These are phyloP conservation scores for Desmodus rotundus DNA, from an alignment of 2,113 vertebrate species.

Conservation along the genomic window DNA sequence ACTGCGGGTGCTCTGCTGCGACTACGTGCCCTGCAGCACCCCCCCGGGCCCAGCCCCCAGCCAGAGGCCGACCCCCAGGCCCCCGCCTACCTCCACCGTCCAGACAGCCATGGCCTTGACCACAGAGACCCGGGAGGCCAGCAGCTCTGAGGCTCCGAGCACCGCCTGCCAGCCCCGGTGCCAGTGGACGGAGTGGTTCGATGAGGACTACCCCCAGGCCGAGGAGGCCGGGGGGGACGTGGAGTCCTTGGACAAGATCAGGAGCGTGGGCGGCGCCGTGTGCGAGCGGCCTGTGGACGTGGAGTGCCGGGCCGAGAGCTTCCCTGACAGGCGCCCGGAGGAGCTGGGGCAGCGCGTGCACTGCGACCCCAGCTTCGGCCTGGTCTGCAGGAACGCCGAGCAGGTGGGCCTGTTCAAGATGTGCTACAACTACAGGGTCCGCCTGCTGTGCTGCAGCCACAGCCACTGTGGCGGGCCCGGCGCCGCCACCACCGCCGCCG, in stretches of 20 bases:
- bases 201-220: constrained; percentile 72
- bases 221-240: constrained; percentile 70
- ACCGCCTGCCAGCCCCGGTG: constrained; percentile 66
- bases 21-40: constrained; percentile 61
- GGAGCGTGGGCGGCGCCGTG: constrained; percentile 26
- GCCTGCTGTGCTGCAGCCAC: constrained; percentile 75
- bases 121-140: rapidly evolving
- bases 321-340: constrained; percentile 38
- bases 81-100: rapidly evolving
- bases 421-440: constrained; percentile 79
- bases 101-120: rapidly evolving
- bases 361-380: constrained; percentile 67
- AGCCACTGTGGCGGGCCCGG: constrained; percentile 10
- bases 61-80: rapidly evolving
- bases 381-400: constrained; percentile 77
- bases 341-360: constrained; percentile 71
- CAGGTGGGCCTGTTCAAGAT: constrained; percentile 65
- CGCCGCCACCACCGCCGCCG: rapidly evolving
- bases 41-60: rapidly evolving
- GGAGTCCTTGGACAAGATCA: constrained; percentile 75
- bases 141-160: rapidly evolving
- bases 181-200: constrained; percentile 80
- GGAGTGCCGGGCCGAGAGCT: constrained; percentile 74
- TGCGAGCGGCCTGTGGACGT: constrained; percentile 75
- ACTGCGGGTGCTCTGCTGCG: constrained; percentile 78